Percentiles rank a stretch among this genome's conserved stretches.
These are phyloP conservation scores for Elephas maximus DNA, from an alignment of 2,113 vertebrate species.

Conservation along the genomic window DNA sequence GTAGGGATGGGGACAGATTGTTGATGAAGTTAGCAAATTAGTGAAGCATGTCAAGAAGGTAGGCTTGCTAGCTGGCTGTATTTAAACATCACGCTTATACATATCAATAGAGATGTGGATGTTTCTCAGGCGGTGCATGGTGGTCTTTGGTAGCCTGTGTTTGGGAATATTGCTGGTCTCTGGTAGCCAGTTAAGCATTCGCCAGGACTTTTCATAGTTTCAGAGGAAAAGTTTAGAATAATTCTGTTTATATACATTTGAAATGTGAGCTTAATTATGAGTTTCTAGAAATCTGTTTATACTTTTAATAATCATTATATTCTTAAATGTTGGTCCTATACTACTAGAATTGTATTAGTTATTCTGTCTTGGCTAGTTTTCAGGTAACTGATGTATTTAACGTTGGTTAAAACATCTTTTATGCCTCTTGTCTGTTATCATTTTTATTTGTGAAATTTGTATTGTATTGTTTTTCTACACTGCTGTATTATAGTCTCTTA, in stretches of 20 bases:
- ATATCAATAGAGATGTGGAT: not conserved
- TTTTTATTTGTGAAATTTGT: not conserved
- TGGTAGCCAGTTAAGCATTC: not conserved
- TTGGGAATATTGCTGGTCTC: not conserved
- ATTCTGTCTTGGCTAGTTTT: not conserved
- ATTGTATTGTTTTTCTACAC: not conserved
- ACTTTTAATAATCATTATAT: not conserved
- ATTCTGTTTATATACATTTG: not conserved
- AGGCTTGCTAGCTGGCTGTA: not conserved
- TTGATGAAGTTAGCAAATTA: conserved; percentile 50
- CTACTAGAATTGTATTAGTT: not conserved
- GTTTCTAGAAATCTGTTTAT: not conserved
- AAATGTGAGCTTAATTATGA: conserved; percentile 36
- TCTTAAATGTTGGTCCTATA: not conserved
- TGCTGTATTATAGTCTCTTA: not conserved
- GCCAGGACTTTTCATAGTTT: conserved; percentile 14
- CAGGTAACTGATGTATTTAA: not conserved
- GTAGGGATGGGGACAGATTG: conserved; percentile 47
- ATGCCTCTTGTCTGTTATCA: not conserved
- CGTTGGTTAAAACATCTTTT: not conserved
- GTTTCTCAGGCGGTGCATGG: not conserved
- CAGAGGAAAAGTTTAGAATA: not conserved
- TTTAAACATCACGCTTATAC: not conserved
- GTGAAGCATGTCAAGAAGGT: not conserved
- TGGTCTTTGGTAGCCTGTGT: not conserved